A percentile compares a stretch with the other conserved stretches of the same genome.
phyloP scores from a whole-genome alignment of 2,797 vertebrate genomes.

The Artibeus lituratus region DNA sequence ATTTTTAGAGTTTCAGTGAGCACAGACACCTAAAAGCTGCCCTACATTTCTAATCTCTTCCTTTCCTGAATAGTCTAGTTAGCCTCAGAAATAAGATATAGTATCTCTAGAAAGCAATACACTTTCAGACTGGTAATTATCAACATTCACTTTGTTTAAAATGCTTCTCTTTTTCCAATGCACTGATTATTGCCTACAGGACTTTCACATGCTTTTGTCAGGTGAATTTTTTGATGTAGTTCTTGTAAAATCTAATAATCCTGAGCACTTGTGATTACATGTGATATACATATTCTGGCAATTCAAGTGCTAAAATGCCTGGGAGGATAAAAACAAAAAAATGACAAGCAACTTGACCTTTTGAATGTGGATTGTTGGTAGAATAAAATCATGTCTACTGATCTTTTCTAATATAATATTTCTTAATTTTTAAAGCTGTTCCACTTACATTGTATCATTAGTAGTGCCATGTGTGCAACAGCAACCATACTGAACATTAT shows the following conservation, averaged over 20 bases:
- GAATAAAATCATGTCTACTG: background rate
- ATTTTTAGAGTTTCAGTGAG: conserved; percentile 18
- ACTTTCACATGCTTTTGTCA: conserved; percentile 1
- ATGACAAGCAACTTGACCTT: background rate
- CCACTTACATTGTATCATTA: background rate
- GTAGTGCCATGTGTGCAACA: background rate
- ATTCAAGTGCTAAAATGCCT: conserved; percentile 21
- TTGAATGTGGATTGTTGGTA: background rate
- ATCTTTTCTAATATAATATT: background rate
- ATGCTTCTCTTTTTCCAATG: background rate
- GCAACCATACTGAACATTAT: background rate
- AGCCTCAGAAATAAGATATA: conserved; percentile 4
- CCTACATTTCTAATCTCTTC: conserved; percentile 6
- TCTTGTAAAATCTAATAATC: background rate
- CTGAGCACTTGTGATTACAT: background rate
- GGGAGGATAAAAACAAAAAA: background rate
- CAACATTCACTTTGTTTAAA: background rate
- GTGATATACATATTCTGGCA: background rate
- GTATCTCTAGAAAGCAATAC: background rate
- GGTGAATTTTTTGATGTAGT: background rate
- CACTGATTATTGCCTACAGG: background rate
- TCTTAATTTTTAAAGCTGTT: background rate
- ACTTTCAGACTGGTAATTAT: background rate
- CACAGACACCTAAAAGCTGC: background rate
- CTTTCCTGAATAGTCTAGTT: conserved; percentile 14